phyloP scores from a whole-genome alignment of 1,140 invertebrate species.

The Bombus terrestris region DNA sequence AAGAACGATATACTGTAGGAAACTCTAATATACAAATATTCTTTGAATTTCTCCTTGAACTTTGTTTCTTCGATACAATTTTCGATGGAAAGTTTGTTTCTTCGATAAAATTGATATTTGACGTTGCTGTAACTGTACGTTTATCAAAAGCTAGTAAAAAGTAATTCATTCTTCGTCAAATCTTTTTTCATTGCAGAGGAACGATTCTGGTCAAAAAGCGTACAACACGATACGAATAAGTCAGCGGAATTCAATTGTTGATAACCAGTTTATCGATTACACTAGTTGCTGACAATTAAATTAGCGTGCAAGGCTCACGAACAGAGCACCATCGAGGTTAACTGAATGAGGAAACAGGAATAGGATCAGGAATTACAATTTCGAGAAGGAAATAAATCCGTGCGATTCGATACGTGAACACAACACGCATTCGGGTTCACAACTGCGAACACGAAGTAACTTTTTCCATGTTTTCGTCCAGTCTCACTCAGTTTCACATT shows the following conservation, averaged over 20 bases:
- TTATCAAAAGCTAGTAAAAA: too few species aligned
- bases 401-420: neutral
- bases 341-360: neutral
- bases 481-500: neutral
- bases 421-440: neutral
- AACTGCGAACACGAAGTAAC: neutral
- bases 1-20: too few species aligned
- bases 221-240: neutral
- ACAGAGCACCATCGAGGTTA: neutral
- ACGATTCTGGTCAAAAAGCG: too few species aligned
- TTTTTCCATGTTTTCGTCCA: neutral
- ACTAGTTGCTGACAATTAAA: neutral
- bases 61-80: too few species aligned
- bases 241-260: neutral
- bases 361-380: neutral
- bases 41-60: too few species aligned
- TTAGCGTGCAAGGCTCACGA: neutral
- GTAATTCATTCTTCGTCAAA: too few species aligned
- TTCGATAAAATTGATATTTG: too few species aligned
- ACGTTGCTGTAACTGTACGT: too few species aligned
- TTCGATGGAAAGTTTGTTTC: too few species aligned
- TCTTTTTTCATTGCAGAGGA: too few species aligned
- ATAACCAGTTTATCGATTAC: neutral
- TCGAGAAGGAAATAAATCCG: too few species aligned
- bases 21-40: too few species aligned